Percentiles rank a stretch among this genome's conserved stretches.
Conservation (phyloP, 2,797 vertebrate species). For the Gadopsis bispinosus region DNA sequence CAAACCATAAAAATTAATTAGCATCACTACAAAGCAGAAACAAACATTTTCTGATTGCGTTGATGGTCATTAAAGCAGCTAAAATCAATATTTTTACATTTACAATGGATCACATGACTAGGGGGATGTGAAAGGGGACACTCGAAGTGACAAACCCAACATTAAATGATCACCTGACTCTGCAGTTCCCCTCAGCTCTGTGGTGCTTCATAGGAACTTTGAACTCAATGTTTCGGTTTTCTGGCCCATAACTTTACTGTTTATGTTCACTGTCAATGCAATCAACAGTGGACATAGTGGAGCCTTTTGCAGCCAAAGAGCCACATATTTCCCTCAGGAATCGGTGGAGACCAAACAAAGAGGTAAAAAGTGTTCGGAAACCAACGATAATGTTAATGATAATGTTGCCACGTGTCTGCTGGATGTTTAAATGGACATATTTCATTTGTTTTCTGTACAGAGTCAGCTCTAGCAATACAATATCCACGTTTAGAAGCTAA, state of each 20-base stretch:
- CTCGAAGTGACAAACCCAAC: background rate
- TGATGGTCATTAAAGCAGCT: background rate
- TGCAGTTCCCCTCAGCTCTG: background rate
- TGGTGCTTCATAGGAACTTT: background rate
- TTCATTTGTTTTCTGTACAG: no score
- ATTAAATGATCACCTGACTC: background rate
- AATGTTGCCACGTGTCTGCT: no score
- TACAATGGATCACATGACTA: background rate
- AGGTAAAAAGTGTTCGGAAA: background rate
- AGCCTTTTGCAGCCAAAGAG: background rate
- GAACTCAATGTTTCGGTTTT: background rate
- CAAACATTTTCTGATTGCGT: background rate
- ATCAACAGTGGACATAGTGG: background rate
- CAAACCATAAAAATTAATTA: background rate
- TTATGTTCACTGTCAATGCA: background rate
- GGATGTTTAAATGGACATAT: no score
- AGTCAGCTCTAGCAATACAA: background rate
- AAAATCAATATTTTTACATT: background rate
- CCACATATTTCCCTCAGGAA: background rate
- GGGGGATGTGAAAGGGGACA: background rate
- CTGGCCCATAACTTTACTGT: background rate
- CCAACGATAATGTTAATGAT: no score
- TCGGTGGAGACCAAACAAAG: background rate
- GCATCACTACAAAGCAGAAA: background rate
- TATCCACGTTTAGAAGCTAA: background rate